Evolutionary conservation across 2,797 vertebrate genomes (phyloP).

Genomic region (Taeniopygia guttata): DNA sequence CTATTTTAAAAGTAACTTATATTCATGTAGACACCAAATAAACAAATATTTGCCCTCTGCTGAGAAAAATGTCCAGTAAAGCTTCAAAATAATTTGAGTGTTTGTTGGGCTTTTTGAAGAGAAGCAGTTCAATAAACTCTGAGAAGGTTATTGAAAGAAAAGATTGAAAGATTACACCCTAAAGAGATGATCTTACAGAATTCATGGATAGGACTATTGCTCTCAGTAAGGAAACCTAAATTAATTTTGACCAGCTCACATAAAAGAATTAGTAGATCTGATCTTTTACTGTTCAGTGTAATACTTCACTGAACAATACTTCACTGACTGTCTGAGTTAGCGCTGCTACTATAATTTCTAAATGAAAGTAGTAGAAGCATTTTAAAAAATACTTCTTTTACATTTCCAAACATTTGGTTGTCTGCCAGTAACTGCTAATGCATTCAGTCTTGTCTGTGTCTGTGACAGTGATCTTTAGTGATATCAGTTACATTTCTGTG

Average conservation of each 20-base stretch:
- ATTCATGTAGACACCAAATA: neutral
- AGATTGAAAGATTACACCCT: neutral
- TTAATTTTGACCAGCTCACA: neutral
- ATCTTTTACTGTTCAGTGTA: neutral
- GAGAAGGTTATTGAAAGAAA: neutral
- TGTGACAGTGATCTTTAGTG: neutral
- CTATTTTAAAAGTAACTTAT: neutral
- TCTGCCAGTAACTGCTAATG: neutral
- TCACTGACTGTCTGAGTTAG: neutral
- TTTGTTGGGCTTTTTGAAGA: neutral
- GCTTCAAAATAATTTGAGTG: neutral
- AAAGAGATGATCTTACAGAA: neutral
- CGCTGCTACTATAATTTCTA: neutral
- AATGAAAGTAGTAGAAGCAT: neutral
- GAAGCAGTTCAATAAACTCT: neutral
- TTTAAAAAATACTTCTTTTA: neutral
- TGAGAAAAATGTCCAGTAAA: neutral
- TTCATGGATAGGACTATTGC: neutral
- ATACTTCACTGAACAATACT: neutral
- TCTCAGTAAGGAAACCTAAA: neutral
- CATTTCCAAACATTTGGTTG: neutral
- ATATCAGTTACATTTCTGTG: neutral
- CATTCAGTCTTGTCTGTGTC: neutral
- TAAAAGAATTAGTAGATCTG: neutral
- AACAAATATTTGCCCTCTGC: neutral